Evolutionary conservation across 2,888 invertebrate genomes (phyloP).

Genomic region (Drosophila aldrichi): DNA sequence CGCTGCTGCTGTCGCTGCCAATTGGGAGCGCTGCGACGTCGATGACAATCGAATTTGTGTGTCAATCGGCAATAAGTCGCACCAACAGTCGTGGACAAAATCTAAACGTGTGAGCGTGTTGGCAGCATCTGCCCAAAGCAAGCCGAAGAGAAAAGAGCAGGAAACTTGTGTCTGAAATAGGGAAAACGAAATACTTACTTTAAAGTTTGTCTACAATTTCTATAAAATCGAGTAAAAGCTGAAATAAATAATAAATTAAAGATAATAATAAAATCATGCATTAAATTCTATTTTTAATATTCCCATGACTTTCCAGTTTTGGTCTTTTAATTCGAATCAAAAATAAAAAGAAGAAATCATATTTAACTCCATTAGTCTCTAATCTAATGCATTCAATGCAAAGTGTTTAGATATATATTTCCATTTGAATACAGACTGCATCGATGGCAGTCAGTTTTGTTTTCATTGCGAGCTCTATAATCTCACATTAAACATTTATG

Average conservation of each 20-base stretch:
- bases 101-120: slow-evolving; percentile 8
- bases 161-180: neutral
- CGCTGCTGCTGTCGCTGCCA: slow-evolving; percentile 15
- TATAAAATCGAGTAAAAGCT: neutral
- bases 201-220: neutral
- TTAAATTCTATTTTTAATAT: too few relatives aligned
- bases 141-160: slow-evolving; percentile 11
- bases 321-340: too few relatives aligned
- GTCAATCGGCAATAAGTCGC: slow-evolving; percentile 67
- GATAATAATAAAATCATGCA: too few relatives aligned
- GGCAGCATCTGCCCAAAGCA: slow-evolving; percentile 34
- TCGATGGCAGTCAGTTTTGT: slow-evolving; percentile 26
- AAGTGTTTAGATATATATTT: neutral
- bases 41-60: slow-evolving; percentile 65
- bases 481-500: slow-evolving; percentile 45
- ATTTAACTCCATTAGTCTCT: neutral
- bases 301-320: too few relatives aligned
- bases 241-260: too few relatives aligned
- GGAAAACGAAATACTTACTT: neutral
- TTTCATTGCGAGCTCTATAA: slow-evolving; percentile 23
- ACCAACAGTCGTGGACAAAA: slow-evolving; percentile 20
- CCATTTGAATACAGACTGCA: slow-evolving; percentile 10
- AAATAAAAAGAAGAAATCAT: too few relatives aligned
- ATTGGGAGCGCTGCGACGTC: slow-evolving; percentile 31
- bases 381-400: slow-evolving; percentile 3